Evolutionary conservation across 2,888 invertebrate genomes (phyloP).

Genomic region (Drosophila mimetica): DNA sequence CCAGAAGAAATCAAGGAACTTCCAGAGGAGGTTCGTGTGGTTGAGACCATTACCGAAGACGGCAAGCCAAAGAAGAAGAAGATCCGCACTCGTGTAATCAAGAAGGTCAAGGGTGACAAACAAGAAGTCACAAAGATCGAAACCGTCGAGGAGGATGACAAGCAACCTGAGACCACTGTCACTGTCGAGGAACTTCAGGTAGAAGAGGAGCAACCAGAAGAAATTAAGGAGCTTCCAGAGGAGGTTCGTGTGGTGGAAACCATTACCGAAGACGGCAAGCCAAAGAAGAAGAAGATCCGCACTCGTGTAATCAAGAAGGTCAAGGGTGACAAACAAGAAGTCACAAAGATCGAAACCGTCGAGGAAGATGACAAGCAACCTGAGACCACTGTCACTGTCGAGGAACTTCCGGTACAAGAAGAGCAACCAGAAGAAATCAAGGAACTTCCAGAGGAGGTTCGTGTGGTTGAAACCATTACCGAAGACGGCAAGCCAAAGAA

Average conservation of each 20-base stretch:
- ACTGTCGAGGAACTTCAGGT: neutral
- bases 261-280: slow-evolving; percentile 2
- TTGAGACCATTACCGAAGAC: slow-evolving; percentile 1
- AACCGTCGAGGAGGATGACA: slow-evolving; percentile 4
- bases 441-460: slow-evolving; percentile 1
- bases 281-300: slow-evolving; percentile 27
- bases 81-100: slow-evolving; percentile 54
- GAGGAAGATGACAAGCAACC: slow-evolving; percentile 3
- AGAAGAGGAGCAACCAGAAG: neutral
- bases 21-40: neutral
- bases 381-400: neutral
- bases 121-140: slow-evolving; percentile 5
- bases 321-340: slow-evolving; percentile 45
- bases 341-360: slow-evolving; percentile 5
- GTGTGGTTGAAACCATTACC: neutral
- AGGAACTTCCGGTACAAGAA: neutral
- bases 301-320: slow-evolving; percentile 48
- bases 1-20: neutral
- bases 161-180: slow-evolving; percentile 1
- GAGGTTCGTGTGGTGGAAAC: slow-evolving; percentile 5
- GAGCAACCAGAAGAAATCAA: neutral
- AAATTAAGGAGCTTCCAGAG: slow-evolving; percentile 2
- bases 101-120: slow-evolving; percentile 56
- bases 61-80: slow-evolving; percentile 8
- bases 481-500: neutral